A percentile compares a stretch with the other conserved stretches of the same genome.
Conservation (phyloP, 2,113 vertebrate genomes). For the Riparia riparia region DNA sequence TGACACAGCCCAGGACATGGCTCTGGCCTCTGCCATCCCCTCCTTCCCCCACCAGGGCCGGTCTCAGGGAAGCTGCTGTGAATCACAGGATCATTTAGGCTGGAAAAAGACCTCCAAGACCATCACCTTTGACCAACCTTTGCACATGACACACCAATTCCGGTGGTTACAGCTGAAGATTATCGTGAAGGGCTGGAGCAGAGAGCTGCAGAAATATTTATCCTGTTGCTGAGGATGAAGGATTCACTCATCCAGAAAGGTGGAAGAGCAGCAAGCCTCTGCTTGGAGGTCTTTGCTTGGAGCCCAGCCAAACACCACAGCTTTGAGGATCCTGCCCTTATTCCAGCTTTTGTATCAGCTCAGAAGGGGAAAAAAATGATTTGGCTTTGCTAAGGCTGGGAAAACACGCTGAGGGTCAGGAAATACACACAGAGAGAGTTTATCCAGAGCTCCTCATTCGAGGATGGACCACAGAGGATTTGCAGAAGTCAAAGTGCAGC, state of each 20-base stretch:
- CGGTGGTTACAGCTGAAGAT: not conserved
- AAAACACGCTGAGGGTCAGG: not conserved
- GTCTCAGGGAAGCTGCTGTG: not conserved
- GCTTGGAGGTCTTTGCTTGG: not conserved
- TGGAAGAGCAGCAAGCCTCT: not conserved
- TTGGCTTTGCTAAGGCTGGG: not conserved
- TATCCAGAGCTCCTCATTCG: fast-evolving
- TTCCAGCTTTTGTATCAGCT: not conserved
- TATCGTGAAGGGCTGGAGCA: not conserved
- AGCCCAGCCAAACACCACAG: not conserved
- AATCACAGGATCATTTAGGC: not conserved
- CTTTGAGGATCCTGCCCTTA: not conserved
- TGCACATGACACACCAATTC: not conserved
- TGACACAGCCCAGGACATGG: not conserved
- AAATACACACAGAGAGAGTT: not conserved
- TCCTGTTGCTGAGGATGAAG: not conserved
- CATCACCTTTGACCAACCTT: not conserved
- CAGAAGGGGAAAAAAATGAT: not conserved
- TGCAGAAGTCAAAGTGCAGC: not conserved
- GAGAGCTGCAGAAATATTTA: not conserved
- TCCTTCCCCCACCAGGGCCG: fast-evolving
- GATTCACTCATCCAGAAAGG: not conserved
- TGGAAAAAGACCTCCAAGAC: not conserved
- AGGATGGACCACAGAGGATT: fast-evolving
- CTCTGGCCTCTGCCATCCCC: not conserved